phyloP scores from a whole-genome alignment of 2,113 vertebrate species.

The Vulpes lagopus region DNA sequence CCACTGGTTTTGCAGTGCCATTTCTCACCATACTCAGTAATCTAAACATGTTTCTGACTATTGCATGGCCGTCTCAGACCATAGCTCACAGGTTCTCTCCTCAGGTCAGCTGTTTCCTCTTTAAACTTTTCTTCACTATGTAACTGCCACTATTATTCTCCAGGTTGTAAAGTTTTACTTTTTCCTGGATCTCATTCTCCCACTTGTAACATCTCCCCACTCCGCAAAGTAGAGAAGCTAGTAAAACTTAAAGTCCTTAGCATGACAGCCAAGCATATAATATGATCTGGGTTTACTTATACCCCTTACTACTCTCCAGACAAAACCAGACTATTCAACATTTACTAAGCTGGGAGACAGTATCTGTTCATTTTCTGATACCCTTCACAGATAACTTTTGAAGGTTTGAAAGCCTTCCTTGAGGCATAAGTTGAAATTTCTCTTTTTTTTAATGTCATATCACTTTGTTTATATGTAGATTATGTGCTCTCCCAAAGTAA shows the following conservation, averaged over 20 bases:
- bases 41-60: background rate
- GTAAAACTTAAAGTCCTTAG: background rate
- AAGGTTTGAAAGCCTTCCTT: background rate
- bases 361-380: background rate
- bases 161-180: background rate
- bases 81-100: background rate
- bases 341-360: background rate
- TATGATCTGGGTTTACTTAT: background rate
- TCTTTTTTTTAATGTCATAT: background rate
- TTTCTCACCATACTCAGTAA: background rate
- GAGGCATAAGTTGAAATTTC: background rate
- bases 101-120: background rate
- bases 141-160: background rate
- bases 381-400: background rate
- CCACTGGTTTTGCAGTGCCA: background rate
- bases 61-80: background rate
- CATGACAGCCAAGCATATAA: background rate
- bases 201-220: background rate
- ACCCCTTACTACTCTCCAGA: background rate
- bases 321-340: background rate
- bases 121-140: background rate
- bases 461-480: background rate
- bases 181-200: background rate
- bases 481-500: background rate
- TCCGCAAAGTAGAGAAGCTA: background rate